phyloP scores from a whole-genome alignment of 1,140 invertebrate genomes.

The Hyposmocoma kahamanoa region DNA sequence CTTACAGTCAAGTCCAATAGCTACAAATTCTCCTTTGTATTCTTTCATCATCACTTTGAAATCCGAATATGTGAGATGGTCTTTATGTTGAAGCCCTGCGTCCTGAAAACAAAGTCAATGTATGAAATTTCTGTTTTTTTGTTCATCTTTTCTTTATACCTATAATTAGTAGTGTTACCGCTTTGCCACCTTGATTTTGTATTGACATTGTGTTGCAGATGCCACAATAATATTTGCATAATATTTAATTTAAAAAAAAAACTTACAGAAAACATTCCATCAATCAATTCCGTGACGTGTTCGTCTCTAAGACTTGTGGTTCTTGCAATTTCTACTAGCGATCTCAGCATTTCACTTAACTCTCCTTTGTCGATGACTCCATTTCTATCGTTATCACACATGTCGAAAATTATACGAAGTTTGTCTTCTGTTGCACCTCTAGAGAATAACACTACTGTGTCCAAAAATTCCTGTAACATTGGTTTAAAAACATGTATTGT shows the following conservation, averaged over 20 bases:
- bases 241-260: conserved; percentile 2
- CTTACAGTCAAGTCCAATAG: conserved; percentile 96
- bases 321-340: conserved; percentile 95
- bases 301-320: conserved; percentile 92
- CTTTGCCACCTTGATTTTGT: no score
- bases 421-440: conserved; percentile 97
- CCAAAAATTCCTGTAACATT: conserved; percentile 89
- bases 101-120: conserved; percentile 69
- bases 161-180: no score
- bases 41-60: conserved; percentile 98
- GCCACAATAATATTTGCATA: no score
- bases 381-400: conserved; percentile 98
- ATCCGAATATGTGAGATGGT: conserved; percentile 94
- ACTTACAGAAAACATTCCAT: conserved; percentile 92
- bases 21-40: conserved; percentile 97
- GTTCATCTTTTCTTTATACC: no score
- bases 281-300: conserved; percentile 93
- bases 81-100: conserved; percentile 93
- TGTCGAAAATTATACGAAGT: conserved; percentile 96
- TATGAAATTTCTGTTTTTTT: no score
- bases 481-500: neutral
- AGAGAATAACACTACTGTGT: conserved; percentile 94
- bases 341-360: conserved; percentile 94
- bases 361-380: conserved; percentile 97
- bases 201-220: no score